Conservation (phyloP, 2,797 vertebrate genomes). For the Bryconaethiops microstoma region DNA sequence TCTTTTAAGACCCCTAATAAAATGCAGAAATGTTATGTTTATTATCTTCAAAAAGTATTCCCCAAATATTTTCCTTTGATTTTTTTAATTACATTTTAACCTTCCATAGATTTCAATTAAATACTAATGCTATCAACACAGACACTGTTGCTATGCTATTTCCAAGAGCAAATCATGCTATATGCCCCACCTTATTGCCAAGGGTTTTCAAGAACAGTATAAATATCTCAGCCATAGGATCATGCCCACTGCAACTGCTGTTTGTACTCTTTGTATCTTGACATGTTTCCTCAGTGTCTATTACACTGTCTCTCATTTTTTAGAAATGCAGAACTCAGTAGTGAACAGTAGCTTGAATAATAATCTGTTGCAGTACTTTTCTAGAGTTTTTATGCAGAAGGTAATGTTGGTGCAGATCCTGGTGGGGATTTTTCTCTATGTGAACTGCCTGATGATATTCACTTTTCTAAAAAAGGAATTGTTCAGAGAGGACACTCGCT, state of each 20-base stretch:
- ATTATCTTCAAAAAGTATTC: not conserved
- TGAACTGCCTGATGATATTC: constrained; percentile 62
- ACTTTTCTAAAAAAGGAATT: constrained; percentile 61
- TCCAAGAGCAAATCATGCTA: not conserved
- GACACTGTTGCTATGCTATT: not conserved
- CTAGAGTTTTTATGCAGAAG: constrained; percentile 10
- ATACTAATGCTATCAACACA: not conserved
- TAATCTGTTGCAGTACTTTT: not conserved
- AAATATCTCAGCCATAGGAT: not conserved
- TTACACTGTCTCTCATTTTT: not conserved
- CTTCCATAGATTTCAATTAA: not conserved
- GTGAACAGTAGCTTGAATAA: constrained; percentile 16
- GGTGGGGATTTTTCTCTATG: constrained; percentile 59
- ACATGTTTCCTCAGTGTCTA: not conserved
- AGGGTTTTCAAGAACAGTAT: not conserved
- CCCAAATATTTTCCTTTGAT: not conserved
- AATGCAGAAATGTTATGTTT: not conserved
- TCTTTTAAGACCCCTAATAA: too few relatives aligned
- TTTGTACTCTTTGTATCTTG: not conserved
- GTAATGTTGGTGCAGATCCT: constrained; percentile 61
- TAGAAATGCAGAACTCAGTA: constrained; percentile 11
- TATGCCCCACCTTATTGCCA: not conserved
- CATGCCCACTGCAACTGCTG: not conserved
- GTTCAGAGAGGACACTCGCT: constrained; percentile 64
- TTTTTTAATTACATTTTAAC: not conserved